Percentiles rank a stretch among this genome's conserved stretches.
Conservation (phyloP, 2,888 invertebrate genomes). For the Gandaritis pyraliata region DNA sequence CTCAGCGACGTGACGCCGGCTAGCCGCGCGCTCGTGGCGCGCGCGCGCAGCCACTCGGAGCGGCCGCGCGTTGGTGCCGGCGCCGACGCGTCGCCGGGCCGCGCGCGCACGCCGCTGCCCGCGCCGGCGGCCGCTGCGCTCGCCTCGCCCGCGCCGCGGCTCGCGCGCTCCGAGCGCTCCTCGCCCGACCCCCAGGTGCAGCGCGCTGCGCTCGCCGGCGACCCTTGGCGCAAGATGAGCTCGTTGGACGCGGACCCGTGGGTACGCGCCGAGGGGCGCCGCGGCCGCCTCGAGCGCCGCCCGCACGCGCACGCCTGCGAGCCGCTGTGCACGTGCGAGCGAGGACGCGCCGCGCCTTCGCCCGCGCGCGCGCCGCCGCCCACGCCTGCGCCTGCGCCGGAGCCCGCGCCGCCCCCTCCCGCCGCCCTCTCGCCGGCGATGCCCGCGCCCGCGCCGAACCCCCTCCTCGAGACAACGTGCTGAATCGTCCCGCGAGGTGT, state of each 20-base stretch:
- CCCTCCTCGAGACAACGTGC: constrained; percentile 77
- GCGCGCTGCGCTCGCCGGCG: constrained; percentile 54
- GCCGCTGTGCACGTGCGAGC: constrained; percentile 55
- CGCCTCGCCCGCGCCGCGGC: constrained; percentile 50
- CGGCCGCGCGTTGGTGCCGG: too few relatives aligned
- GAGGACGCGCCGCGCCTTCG: constrained; percentile 44
- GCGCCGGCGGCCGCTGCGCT: constrained; percentile 37
- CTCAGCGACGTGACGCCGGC: constrained; percentile 77
- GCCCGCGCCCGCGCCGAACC: constrained; percentile 55
- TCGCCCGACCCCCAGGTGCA: constrained; percentile 54
- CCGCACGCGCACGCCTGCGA: constrained; percentile 48
- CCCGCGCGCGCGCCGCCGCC: constrained; percentile 44
- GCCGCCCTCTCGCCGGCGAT: constrained; percentile 36
- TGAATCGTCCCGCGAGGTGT: constrained; percentile 41
- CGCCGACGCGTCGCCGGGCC: constrained; percentile 46
- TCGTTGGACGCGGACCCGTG: constrained; percentile 49
- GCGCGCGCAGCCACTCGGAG: constrained; percentile 75
- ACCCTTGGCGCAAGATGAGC: constrained; percentile 41
- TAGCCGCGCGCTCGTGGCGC: constrained; percentile 64
- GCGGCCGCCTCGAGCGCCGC: constrained; percentile 46
- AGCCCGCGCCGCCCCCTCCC: constrained; percentile 40
- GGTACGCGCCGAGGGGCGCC: constrained; percentile 44
- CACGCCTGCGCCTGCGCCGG: constrained; percentile 38
- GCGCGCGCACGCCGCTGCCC: constrained; percentile 44
- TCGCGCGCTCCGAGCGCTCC: constrained; percentile 53